Conservation (phyloP, 2,888 invertebrate species). For the Romanomermis culicivorax region DNA sequence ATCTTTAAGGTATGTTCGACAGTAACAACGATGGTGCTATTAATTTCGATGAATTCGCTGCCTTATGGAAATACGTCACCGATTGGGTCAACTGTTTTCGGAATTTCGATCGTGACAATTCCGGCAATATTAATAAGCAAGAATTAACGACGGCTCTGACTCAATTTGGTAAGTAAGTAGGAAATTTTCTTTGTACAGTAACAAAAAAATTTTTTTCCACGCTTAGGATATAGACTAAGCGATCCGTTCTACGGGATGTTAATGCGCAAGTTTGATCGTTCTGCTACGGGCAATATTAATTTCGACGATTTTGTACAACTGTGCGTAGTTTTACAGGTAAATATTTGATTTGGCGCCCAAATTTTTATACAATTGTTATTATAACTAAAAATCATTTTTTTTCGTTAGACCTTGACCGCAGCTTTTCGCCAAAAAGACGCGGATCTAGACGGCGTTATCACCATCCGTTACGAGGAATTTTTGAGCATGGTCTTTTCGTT, state of each 20-base stretch:
- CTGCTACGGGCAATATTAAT: slow-evolving; percentile 64
- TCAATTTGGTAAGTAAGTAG: slow-evolving; percentile 5
- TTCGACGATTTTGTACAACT: slow-evolving; percentile 98
- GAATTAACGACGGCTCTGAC: slow-evolving; percentile 52
- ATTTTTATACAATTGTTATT: background rate
- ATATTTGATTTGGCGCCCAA: background rate
- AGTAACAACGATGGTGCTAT: slow-evolving; percentile 66
- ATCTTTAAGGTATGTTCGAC: slow-evolving; percentile 57
- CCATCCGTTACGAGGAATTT: slow-evolving; percentile 74
- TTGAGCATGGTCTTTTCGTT: slow-evolving; percentile 53
- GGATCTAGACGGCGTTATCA: slow-evolving; percentile 56
- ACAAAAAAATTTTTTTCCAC: slow-evolving; percentile 2
- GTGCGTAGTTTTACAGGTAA: slow-evolving; percentile 45
- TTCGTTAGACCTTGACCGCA: slow-evolving; percentile 37
- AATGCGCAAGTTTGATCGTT: slow-evolving; percentile 76
- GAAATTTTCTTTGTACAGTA: background rate
- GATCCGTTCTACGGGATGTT: slow-evolving; percentile 57
- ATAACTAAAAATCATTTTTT: background rate
- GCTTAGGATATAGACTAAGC: slow-evolving; percentile 43
- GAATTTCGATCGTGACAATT: slow-evolving; percentile 70
- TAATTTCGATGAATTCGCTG: slow-evolving; percentile 78
- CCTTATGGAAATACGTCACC: slow-evolving; percentile 88
- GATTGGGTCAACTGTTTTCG: slow-evolving; percentile 93
- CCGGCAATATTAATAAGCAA: slow-evolving; percentile 61
- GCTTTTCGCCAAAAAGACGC: slow-evolving; percentile 58